These are phyloP conservation scores for Venturia canescens DNA, from an alignment of 1,140 invertebrate species.

Conservation along the genomic window DNA sequence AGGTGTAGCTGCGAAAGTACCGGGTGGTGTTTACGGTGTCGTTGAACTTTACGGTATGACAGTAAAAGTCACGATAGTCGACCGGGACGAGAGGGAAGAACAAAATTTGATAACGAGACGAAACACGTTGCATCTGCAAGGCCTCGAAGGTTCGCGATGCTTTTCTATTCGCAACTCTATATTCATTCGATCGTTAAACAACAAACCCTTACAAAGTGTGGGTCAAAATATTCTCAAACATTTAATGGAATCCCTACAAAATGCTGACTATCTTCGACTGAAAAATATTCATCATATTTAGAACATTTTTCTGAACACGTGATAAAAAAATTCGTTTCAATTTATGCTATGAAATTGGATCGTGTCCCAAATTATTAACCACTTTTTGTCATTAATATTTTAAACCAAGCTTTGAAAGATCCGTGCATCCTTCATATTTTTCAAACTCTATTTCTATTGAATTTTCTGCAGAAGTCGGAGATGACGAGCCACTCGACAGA, in stretches of 20 bases:
- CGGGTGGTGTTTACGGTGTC: conserved; percentile 90
- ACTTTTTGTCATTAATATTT: no score
- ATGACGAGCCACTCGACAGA: conserved; percentile 79
- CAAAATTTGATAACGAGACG: conserved; percentile 85
- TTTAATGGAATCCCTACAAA: no score
- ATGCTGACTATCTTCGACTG: no score
- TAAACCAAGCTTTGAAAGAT: no score
- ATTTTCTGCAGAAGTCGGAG: conserved; percentile 65
- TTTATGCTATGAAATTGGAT: no score
- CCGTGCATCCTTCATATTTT: no score
- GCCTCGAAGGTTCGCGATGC: conserved; percentile 68
- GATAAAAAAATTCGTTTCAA: no score
- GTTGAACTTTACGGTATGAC: conserved; percentile 98
- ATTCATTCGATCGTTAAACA: neutral
- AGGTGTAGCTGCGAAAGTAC: conserved; percentile 90
- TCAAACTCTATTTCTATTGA: no score
- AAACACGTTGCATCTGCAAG: conserved; percentile 79
- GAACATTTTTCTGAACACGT: no score
- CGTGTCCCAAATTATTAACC: no score
- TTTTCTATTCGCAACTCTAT: neutral
- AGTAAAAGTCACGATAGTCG: conserved; percentile 92
- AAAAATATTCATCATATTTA: no score
- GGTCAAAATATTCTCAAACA: no score
- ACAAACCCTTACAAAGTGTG: neutral
- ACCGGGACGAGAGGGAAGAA: conserved; percentile 87